Evolutionary conservation across 2,113 vertebrate genomes (phyloP), one percentile per base, ranked within the genome.

Genomic region (Pachycephala philippinensis): DNA sequence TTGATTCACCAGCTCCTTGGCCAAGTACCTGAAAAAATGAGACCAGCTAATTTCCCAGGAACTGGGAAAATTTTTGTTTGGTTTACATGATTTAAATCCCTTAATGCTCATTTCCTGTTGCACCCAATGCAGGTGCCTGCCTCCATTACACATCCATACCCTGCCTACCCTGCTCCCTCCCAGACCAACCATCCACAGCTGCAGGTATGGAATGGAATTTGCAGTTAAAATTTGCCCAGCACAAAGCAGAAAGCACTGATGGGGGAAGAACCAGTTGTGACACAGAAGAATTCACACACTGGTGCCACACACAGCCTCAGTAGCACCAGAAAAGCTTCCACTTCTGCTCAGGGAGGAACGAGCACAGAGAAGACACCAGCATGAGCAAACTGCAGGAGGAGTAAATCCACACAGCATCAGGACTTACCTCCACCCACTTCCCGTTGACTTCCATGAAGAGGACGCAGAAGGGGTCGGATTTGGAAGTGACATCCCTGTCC

Each of bases 391-490:
- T 54, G n/a, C 13, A 4, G 15, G 18, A 61, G 24, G 9, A 37
- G 13, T 7, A 65, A 60, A 84, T 1, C 17, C 66, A 47, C 31
- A 3, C 8, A n/a, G 28, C 66, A 39, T 5, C 68, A 66, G 63
- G 44, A 40, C 98, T 98, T 97, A 99, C 99, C 99, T 99, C 99
- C 69, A 98, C 98, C 99, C 99, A 99, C 96, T 99, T 99, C 84
- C 98, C 98, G 0, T 99, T 98, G 84, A 98, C 98, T 93, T 99
- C 99, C 57, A 98, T 97, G 96, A 99, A 99, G 83, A 99, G 98
- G 84, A 99, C 99, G 3, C 99, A 99, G 98, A 99, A 99, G 2
- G 99, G 99, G 96, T 99, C 99, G 0, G 99, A 99, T 97, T 99
- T 99, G 95, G 99, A 99, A 59, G 99, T 99, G 87, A 99, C 99